Base-by-base conservation (phyloP, 2,797 vertebrate species). In the Eulemur rubriventer region DNA sequence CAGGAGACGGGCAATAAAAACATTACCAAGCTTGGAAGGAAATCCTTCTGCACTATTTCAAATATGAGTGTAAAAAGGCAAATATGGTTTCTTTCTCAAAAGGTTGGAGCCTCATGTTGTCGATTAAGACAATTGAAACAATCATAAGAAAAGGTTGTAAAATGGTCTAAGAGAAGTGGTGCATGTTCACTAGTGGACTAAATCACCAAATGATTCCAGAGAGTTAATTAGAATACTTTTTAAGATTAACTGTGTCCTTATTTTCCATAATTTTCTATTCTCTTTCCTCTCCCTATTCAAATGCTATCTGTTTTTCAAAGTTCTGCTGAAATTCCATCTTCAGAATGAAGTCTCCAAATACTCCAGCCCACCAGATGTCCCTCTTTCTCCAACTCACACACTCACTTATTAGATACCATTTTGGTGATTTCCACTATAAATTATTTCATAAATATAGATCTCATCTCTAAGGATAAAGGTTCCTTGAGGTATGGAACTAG, bases 31-130 rank as follows among this genome's bases (percentile, higher is more conserved):
- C 6, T 33, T 91, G 61, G 55, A 93, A 83, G 48, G 17, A 91
- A 94, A 85, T 38, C 11, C 43, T 91, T 94, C 83, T 80, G 38
- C 92, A 61, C 76, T 6, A 73, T 94, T 84, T 81, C 20, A 89
- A 86, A 73, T 57, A 80, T 14, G 22, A 46, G 30, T 63, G 3
- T 89, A 93, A 69, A 92, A 91, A 80, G 12, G 55, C 65, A 94
- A 78, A 61, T 50, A 38, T 0, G 9, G 7, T 41, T 79, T 94
- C 17, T 93, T 83, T 33, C 65, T 89, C 43, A 57, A 48, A 96
- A 73, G 7, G 0, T 8, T 83, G 20, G 50, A 57, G n/a, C 2
- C 50, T 33, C 69, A 28, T 16, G 2, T 52, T 83, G n/a, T 87
- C 43, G 22, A 57, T 78, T 81, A 65, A 76, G 67, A 46, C 38